Base-by-base conservation (phyloP, 2,888 invertebrate species). In the Erpobdella octoculata region DNA sequence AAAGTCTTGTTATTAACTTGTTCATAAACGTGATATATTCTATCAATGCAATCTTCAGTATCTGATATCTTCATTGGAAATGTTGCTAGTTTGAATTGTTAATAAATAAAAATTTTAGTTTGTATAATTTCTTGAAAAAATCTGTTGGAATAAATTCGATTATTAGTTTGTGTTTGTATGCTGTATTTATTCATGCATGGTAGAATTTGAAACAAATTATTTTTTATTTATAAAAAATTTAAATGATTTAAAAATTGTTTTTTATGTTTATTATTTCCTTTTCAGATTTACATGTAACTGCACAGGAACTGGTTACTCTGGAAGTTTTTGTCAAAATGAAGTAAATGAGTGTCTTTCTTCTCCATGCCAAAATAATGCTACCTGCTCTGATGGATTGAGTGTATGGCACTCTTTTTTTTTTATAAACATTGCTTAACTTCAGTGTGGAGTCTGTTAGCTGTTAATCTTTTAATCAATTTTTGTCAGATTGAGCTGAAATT, bases 341-440 rank as follows among this genome's bases (percentile, higher is more conserved):
- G 73, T 72, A 15, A 46, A 74, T 46, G 76, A 78, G 71, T 80
- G 80, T 72, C 71, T 70, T 3, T 78, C 78, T 58, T 73, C 58
- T 12, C 79, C 80, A 1, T 80, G 80, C 71, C 53, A 73, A 35
- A 77, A 80, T 68, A 75, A 73, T 6, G 80, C 78, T 1, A 75
- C 73, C 3, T 80, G 80, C 72, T 69, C 73, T 78, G 38, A 61
- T n/a, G 4, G n/a, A 5, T 18, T 15, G 21, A 31, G 58, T 58
- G 21, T n/a, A 28, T 12, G n/a, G n/a, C n/a, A n/a, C n/a, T n/a
- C n/a, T n/a, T n/a, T n/a, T n/a, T n/a, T n/a, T n/a, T n/a, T n/a
- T n/a, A n/a, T n/a, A n/a, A n/a, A n/a, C n/a, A n/a, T n/a, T n/a
- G n/a, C n/a, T n/a, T n/a, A n/a, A n/a, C n/a, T n/a, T n/a, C n/a